Evolutionary conservation across 2,888 invertebrate species (phyloP).

Genomic region (Ennomos quercinarius): DNA sequence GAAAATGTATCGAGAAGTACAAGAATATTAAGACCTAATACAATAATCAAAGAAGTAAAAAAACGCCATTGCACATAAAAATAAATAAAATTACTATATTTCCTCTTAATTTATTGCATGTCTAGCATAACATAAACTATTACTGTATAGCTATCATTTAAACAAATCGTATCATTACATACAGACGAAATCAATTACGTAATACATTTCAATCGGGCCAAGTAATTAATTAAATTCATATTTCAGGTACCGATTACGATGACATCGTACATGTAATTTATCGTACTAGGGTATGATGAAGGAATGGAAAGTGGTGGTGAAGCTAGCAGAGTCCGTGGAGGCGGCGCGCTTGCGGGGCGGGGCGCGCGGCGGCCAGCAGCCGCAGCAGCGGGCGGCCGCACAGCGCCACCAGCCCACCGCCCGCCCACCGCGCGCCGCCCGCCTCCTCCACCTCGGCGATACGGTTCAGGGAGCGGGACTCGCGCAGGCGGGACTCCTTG

Average conservation of each 20-base stretch:
- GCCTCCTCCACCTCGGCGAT: conserved; percentile 95
- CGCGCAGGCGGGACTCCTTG: conserved; percentile 86
- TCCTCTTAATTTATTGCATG: conserved; percentile 32
- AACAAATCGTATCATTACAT: conserved; percentile 26
- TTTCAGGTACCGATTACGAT: conserved; percentile 31
- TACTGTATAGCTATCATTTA: conserved; percentile 25
- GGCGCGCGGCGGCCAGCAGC: conserved; percentile 81
- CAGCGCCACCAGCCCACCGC: conserved; percentile 73
- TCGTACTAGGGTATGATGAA: conserved; percentile 26
- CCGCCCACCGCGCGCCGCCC: conserved; percentile 71
- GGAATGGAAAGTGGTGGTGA: conserved; percentile 28
- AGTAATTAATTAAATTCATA: conserved; percentile 23
- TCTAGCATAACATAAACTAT: conserved; percentile 32
- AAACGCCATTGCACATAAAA: conserved; percentile 20
- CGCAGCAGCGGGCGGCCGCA: conserved; percentile 78
- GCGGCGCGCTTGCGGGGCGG: conserved; percentile 68
- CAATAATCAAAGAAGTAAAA: conserved; percentile 19
- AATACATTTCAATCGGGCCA: conserved; percentile 22
- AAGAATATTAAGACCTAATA: conserved; percentile 6
- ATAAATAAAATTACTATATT: conserved; percentile 31
- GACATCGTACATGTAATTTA: conserved; percentile 27
- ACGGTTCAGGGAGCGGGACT: conserved; percentile 93
- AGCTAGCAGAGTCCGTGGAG: conserved; percentile 76
- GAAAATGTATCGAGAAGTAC: conserved; percentile 6
- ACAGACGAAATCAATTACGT: conserved; percentile 23